These are phyloP conservation scores for Zaprionus africanus DNA, from an alignment of 1,140 invertebrate genomes.

Conservation along the genomic window DNA sequence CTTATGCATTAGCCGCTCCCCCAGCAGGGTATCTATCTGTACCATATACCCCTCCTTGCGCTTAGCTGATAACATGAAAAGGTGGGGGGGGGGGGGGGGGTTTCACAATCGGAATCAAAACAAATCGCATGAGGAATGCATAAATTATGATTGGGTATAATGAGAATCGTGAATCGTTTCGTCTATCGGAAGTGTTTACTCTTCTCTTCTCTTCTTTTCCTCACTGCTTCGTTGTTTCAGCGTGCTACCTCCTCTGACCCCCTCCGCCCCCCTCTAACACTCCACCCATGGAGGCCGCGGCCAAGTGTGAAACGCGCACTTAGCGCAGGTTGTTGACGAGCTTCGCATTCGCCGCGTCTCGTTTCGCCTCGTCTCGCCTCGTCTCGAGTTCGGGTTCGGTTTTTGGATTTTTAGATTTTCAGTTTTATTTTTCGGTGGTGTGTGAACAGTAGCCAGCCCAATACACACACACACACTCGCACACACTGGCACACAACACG, in stretches of 20 bases:
- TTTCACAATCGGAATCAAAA: background rate
- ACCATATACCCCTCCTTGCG: background rate
- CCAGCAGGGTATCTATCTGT: background rate
- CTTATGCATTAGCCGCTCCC: too few species aligned
- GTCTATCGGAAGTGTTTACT: constrained; percentile 45
- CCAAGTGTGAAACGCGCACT: constrained; percentile 50
- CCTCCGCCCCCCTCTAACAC: background rate
- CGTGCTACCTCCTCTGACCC: background rate
- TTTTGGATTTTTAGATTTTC: constrained; percentile 35
- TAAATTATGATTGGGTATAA: constrained; percentile 61
- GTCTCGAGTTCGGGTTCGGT: constrained; percentile 21
- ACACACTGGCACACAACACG: constrained; percentile 44
- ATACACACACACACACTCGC: constrained; percentile 31
- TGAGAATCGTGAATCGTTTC: constrained; percentile 25
- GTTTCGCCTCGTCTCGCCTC: background rate
- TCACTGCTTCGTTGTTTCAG: background rate
- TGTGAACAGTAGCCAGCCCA: constrained; percentile 45
- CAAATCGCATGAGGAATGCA: constrained; percentile 63
- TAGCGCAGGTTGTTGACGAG: constrained; percentile 37
- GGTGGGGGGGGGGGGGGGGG: background rate
- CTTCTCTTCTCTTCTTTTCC: background rate
- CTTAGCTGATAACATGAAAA: background rate
- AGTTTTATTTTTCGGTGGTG: constrained; percentile 34
- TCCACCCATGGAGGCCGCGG: background rate
- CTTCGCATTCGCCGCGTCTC: background rate